phyloP scores from a whole-genome alignment of 1,140 invertebrate genomes.

The Drosophila tsacasi region DNA sequence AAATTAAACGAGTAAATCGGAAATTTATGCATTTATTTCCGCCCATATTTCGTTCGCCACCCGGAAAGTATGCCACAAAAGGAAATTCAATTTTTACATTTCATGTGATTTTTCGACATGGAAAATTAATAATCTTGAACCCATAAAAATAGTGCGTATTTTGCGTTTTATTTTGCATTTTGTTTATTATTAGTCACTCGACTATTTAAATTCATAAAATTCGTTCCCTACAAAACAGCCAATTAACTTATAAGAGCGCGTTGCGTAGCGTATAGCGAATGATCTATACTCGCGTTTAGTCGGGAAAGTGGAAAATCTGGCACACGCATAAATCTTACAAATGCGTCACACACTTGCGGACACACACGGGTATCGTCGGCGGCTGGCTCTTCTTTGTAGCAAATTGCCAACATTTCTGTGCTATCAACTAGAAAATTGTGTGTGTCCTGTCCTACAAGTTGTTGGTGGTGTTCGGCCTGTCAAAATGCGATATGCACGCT shows the following conservation, averaged over 20 bases:
- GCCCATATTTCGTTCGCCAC: background rate
- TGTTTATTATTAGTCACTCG: constrained; percentile 36
- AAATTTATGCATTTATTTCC: background rate
- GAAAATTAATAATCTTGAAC: background rate
- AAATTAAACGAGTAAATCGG: background rate
- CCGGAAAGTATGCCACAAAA: constrained; percentile 42
- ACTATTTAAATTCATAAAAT: constrained; percentile 52
- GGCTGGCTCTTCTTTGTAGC: constrained; percentile 26
- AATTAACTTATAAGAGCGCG: constrained; percentile 55
- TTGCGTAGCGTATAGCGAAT: constrained; percentile 22
- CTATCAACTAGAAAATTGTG: constrained; percentile 75
- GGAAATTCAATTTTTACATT: constrained; percentile 1
- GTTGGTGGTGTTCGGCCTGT: constrained; percentile 27
- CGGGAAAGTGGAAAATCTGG: constrained; percentile 65
- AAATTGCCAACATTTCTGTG: constrained; percentile 71
- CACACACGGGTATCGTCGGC: constrained; percentile 26
- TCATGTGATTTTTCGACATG: background rate
- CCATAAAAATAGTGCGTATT: constrained; percentile 31
- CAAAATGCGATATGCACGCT: constrained; percentile 43
- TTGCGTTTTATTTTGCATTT: constrained; percentile 2
- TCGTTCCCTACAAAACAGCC: constrained; percentile 52
- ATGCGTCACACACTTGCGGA: constrained; percentile 59
- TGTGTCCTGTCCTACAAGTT: constrained; percentile 58
- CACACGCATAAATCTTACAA: constrained; percentile 79
- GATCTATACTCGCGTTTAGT: constrained; percentile 49